phyloP scores from a whole-genome alignment of 2,888 invertebrate species.

The Dastarcus helophoroides region DNA sequence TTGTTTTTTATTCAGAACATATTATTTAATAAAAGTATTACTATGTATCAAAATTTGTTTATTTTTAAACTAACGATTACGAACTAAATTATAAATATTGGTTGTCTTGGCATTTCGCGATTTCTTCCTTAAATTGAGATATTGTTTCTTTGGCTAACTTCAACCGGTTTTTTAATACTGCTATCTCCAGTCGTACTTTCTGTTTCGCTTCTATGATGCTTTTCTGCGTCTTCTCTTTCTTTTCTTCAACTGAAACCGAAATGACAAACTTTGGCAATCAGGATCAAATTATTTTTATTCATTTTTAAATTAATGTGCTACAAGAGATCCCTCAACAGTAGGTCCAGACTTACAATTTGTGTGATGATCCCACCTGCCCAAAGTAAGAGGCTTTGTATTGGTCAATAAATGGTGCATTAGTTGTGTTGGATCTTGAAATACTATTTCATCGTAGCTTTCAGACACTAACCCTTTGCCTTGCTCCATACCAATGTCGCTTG shows the following conservation, averaged over 20 bases:
- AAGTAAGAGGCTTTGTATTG: slow-evolving; percentile 60
- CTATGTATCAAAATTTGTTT: slow-evolving; percentile 1
- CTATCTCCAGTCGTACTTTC: slow-evolving; percentile 72
- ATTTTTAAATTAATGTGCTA: neutral
- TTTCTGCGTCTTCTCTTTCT: slow-evolving; percentile 68
- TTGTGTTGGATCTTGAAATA: slow-evolving; percentile 83
- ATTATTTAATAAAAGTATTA: too few relatives aligned
- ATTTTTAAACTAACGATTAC: neutral
- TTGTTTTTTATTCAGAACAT: too few relatives aligned
- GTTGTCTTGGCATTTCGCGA: slow-evolving; percentile 29
- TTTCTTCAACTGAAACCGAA: slow-evolving; percentile 70
- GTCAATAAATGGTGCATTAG: slow-evolving; percentile 82
- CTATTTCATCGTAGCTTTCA: slow-evolving; percentile 92
- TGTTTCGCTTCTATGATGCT: slow-evolving; percentile 67
- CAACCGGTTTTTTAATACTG: slow-evolving; percentile 72
- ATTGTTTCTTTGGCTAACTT: slow-evolving; percentile 80
- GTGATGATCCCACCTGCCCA: slow-evolving; percentile 70
- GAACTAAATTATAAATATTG: slow-evolving; percentile 4
- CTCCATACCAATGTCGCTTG: slow-evolving; percentile 49
- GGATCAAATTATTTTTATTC: neutral
- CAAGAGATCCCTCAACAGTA: too few relatives aligned
- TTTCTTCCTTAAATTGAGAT: slow-evolving; percentile 67
- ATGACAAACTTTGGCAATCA: neutral
- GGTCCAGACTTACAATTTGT: slow-evolving; percentile 67
- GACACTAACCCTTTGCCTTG: slow-evolving; percentile 70